A percentile compares a stretch with the other conserved stretches of the same genome.
phyloP scores from a whole-genome alignment of 2,113 vertebrate genomes.

The Atlantisia rogersi region DNA sequence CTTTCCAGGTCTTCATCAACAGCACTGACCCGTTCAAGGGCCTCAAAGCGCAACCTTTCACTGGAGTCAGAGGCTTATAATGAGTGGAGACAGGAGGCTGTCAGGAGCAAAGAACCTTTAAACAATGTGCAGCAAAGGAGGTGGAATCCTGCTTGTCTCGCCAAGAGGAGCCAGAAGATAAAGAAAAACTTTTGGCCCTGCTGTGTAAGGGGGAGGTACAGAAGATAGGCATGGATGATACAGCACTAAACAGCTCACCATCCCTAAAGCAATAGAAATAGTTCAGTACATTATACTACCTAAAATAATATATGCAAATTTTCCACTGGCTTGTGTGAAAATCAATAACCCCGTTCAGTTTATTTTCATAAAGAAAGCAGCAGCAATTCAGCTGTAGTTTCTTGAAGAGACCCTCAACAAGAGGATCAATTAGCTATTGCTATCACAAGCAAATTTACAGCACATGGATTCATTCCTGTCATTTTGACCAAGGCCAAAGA shows the following conservation, averaged over 20 bases:
- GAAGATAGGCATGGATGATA: not conserved
- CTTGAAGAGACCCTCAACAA: not conserved
- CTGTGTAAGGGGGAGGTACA: not conserved
- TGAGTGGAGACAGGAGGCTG: not conserved
- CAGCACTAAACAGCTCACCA: not conserved
- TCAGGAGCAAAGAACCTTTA: not conserved
- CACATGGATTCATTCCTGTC: not conserved
- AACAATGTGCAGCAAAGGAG: not conserved
- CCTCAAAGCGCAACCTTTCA: not conserved
- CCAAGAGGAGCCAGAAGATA: not conserved
- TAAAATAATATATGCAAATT: not conserved
- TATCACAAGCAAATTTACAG: not conserved
- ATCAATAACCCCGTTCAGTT: not conserved
- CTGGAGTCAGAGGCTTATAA: accelerated
- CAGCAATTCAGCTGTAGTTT: not conserved
- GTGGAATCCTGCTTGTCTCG: not conserved
- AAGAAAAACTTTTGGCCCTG: not conserved
- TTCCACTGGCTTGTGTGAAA: not conserved
- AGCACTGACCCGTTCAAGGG: too few species aligned
- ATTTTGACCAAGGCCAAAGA: not conserved
- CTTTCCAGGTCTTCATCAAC: not conserved
- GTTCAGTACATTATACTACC: not conserved
- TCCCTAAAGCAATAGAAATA: not conserved
- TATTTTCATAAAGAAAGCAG: not conserved
- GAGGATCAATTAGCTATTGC: not conserved